phyloP scores from a whole-genome alignment of 1,140 invertebrate species.

The Pogonognathellus flavescens region DNA sequence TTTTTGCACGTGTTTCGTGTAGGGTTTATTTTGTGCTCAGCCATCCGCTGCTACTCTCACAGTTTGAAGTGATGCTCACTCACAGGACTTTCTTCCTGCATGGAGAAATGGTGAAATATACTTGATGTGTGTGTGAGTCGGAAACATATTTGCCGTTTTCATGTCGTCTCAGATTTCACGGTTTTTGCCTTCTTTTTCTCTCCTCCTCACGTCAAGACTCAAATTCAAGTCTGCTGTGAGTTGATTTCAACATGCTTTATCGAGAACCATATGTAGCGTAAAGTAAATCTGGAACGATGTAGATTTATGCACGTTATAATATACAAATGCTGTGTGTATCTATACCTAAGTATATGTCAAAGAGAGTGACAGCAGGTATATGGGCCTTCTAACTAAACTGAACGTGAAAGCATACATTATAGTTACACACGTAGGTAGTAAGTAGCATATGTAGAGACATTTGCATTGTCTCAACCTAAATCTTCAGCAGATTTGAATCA shows the following conservation, averaged over 20 bases:
- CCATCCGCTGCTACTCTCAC: too few species aligned
- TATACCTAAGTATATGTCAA: too few species aligned
- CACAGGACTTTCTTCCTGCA: neutral
- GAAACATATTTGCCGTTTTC: slow-evolving; percentile 5
- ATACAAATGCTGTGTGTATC: neutral
- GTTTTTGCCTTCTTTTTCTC: neutral
- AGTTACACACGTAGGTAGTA: neutral
- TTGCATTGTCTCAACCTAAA: neutral
- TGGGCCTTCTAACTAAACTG: neutral
- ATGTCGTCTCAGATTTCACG: slow-evolving; percentile 9
- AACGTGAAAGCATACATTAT: neutral
- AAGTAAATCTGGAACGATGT: neutral
- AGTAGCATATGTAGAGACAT: neutral
- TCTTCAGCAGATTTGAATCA: slow-evolving; percentile 2
- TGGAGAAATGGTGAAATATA: neutral
- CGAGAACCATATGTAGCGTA: neutral
- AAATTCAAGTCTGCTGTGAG: neutral
- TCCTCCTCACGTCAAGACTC: neutral
- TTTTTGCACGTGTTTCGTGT: slow-evolving; percentile 23
- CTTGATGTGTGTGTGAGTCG: neutral
- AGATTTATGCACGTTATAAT: neutral
- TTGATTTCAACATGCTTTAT: slow-evolving; percentile 7
- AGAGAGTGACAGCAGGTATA: neutral
- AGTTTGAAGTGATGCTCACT: too few species aligned
- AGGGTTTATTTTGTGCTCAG: neutral